Base-by-base conservation (phyloP, 2,113 vertebrate genomes). In the Colistium nudipinnis region DNA sequence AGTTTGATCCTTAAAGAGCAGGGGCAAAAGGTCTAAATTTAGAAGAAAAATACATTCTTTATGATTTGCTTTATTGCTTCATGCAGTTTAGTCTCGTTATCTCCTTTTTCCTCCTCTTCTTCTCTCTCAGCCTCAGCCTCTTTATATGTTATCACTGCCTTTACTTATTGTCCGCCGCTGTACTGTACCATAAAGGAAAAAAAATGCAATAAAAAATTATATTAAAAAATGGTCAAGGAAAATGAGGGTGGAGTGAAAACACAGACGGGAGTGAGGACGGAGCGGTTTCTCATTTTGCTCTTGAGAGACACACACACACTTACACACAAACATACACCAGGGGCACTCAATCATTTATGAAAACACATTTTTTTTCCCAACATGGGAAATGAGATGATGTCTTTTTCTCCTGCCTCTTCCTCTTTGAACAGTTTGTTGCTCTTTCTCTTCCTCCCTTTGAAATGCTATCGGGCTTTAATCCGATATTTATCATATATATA, bases 171-270 rank as follows among this genome's bases (percentile, higher is more conserved):
- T 54, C 51, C 41, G 20, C 22, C 44, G 31, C 39, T 54, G 56
- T 82, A 71, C 71, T 75, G 61, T 70, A 65, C 61, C 77, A 65
- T 67, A 62, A 76, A 67, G 59, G 69, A 31, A 14, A 35, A 19
- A 14, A 81, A 77, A 81, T 48, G 62, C 38, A 79, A 74, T 74
- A 78, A 68, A 78, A 66, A 74, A 11, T 65, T 66, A 81, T 76
- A 63, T 63, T 66, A 62, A 81, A 74, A 69, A 74, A 72, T 67
- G 60, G 41, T 49, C 63, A 72, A 30, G 51, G 36, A 70, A 49
- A 67, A 62, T 38, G 33, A 48, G 27, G 35, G 25, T 57, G 39
- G 39, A 31, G 30, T 7, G 31, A 56, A 14, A 5, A 66, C 31
- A 57, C n/a, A 27, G 20, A 53, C 36, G 20, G 38, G 8, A 41